Evolutionary conservation across 2,888 invertebrate species (phyloP), one percentile per base, ranked within the genome.

Genomic region (Syrista parreyssii): DNA sequence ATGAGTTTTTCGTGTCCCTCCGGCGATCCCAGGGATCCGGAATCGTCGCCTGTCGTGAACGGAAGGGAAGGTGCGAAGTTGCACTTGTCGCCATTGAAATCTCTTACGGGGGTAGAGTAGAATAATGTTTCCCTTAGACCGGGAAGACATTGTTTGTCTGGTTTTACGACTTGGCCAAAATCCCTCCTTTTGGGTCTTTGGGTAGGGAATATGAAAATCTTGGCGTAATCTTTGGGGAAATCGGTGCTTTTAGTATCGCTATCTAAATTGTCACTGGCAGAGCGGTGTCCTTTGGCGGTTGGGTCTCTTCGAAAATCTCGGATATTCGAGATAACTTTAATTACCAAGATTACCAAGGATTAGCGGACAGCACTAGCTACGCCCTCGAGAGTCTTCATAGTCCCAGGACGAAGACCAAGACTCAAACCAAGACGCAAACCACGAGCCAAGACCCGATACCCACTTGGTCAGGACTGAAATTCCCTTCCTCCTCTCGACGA

Each of bases 221-320:
- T 33, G 35, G 35, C 23, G 36, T 74, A 74, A 32, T 34, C 33
- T 30, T 34, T 34, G 3, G 36, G 74, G 35, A 30, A 74, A 74
- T 35, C 74, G 74, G 74, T 12, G 30, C 32, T 81, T 79, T 31
- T 79, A 75, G 83, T 78, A 68, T 31, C 75, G 76, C 84, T 85
- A 85, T 85, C 84, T 86, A 81, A 83, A 84, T 86, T 80, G 82
- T 86, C 85, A 81, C 81, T 74, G 75, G 76, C 30, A 40, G 31
- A 55, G 32, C 73, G 76, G 79, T 40, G 35, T 75, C 76, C 79
- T 86, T 82, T 86, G 82, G 76, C 78, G 74, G 78, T 23, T 79
- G 15, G 71, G 71, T 79, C n/a, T 69, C 76, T 77, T 76, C 79
- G 79, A 79, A 78, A 80, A 81, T 83, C 76, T 84, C 76, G 79